Evolutionary conservation across 2,113 vertebrate genomes (phyloP).

Genomic region (Hydrolagus affinis): DNA sequence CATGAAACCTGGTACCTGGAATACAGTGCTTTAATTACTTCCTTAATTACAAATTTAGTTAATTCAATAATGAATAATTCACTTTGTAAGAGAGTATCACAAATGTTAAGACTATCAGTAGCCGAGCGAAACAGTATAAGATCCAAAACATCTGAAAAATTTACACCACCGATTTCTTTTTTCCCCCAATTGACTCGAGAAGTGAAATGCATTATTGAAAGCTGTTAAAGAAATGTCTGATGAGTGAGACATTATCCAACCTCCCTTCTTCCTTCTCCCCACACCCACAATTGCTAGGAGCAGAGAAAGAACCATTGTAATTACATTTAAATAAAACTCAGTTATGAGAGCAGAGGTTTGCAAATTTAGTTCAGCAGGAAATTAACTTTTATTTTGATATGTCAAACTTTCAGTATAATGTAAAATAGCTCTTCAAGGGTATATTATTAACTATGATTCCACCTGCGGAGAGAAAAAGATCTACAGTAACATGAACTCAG

Average conservation of each 20-base stretch:
- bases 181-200: not conserved
- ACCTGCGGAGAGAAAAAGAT: not conserved
- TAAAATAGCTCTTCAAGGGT: not conserved
- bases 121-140: not conserved
- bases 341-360: too few relatives aligned
- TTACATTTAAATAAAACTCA: too few relatives aligned
- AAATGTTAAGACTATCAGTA: not conserved
- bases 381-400: not conserved
- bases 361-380: not conserved
- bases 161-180: not conserved
- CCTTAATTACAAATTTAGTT: not conserved
- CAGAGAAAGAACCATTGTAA: too few relatives aligned
- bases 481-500: not conserved
- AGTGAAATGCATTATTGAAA: not conserved
- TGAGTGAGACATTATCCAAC: too few relatives aligned
- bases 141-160: not conserved
- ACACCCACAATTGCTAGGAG: too few relatives aligned
- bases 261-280: too few relatives aligned
- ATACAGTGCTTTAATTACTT: not conserved
- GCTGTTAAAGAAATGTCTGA: not conserved
- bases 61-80: not conserved
- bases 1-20: not conserved
- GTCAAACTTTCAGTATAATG: not conserved
- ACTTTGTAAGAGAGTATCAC: not conserved
- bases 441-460: conserved; percentile 1